These are phyloP conservation scores for Elysia chlorotica DNA, from an alignment of 1,140 invertebrate genomes.

Conservation along the genomic window DNA sequence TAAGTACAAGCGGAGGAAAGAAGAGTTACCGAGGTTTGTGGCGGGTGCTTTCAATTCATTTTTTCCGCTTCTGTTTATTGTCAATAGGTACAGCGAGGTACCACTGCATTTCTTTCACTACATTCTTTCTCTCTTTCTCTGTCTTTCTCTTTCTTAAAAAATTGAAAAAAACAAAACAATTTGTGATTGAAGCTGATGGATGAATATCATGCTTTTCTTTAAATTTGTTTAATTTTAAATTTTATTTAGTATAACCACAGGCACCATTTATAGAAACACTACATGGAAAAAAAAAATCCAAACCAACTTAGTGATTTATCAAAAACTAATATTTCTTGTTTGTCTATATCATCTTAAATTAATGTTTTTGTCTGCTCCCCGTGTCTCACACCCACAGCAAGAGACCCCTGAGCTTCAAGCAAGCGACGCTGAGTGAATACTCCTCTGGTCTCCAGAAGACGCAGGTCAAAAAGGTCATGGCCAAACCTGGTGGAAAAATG, in stretches of 20 bases:
- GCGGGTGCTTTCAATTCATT: neutral
- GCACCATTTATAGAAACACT: neutral
- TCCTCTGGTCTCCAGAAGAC: constrained; percentile 6
- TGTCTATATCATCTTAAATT: too few relatives aligned
- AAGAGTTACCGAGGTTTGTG: neutral
- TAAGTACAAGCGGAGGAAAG: neutral
- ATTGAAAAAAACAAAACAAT: too few relatives aligned
- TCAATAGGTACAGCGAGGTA: too few relatives aligned
- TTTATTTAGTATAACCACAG: neutral
- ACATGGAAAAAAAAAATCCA: neutral
- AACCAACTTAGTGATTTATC: too few relatives aligned
- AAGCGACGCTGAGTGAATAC: constrained; percentile 17
- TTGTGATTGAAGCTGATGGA: too few relatives aligned
- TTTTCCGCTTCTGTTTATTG: neutral
- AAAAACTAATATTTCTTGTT: too few relatives aligned
- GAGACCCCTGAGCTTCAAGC: constrained; percentile 11
- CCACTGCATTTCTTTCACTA: neutral
- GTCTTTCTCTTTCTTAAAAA: neutral
- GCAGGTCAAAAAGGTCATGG: neutral
- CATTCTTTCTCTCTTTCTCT: neutral
- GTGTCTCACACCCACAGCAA: neutral
- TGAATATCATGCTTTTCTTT: too few relatives aligned
- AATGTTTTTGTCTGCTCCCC: neutral
- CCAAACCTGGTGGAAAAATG: too few relatives aligned
- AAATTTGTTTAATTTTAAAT: neutral